These are phyloP conservation scores for Tubulanus polymorphus DNA, from an alignment of 2,888 invertebrate species.

Conservation along the genomic window DNA sequence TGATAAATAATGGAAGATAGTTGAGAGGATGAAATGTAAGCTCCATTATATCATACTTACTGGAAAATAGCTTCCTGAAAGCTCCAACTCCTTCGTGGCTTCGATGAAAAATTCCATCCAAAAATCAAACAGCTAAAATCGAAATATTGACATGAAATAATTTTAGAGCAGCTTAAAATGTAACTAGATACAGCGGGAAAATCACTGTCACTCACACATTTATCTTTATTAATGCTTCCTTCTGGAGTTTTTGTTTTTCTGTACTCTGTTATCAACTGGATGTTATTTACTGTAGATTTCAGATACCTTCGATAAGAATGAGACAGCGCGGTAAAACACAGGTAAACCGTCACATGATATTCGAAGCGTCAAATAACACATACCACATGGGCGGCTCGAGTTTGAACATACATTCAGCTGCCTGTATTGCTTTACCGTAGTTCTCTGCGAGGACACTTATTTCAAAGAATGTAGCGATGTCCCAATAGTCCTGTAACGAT, in stretches of 20 bases:
- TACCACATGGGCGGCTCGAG: slow-evolving; percentile 58
- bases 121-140: slow-evolving; percentile 77
- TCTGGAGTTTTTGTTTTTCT: too few species aligned
- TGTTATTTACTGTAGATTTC: slow-evolving; percentile 69
- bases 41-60: slow-evolving; percentile 62
- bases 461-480: slow-evolving; percentile 97
- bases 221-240: too few species aligned
- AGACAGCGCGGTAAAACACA: not conserved
- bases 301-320: slow-evolving; percentile 64
- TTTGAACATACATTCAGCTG: slow-evolving; percentile 67
- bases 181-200: too few species aligned
- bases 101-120: slow-evolving; percentile 99
- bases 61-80: slow-evolving; percentile 81
- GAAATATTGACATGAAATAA: slow-evolving; percentile 4
- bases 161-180: not conserved
- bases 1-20: too few species aligned
- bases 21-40: too few species aligned
- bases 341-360: slow-evolving; percentile 2
- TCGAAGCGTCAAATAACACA: slow-evolving; percentile 11
- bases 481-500: slow-evolving; percentile 95
- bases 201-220: too few species aligned
- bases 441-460: slow-evolving; percentile 96
- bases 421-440: slow-evolving; percentile 93
- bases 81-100: slow-evolving; percentile 76
- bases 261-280: slow-evolving; percentile 83